Conservation (phyloP, 2,797 vertebrate species). For the Tarsius wallacei region DNA sequence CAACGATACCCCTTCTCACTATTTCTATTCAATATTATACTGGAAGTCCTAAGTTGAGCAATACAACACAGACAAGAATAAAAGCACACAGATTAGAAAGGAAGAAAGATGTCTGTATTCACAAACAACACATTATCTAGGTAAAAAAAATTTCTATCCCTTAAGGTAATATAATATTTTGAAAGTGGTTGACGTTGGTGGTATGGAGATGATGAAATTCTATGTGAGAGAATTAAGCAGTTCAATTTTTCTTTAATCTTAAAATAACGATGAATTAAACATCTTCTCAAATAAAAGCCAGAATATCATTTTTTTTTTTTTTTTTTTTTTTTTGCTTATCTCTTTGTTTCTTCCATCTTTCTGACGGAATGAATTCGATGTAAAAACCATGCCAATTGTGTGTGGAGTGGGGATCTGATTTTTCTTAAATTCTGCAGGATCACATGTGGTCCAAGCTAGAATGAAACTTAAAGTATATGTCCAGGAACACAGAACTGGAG, state of each 20-base stretch:
- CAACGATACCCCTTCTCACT: not conserved
- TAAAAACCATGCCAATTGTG: not conserved
- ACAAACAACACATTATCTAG: not conserved
- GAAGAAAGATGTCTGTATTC: not conserved
- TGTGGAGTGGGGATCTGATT: not conserved
- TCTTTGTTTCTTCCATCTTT: not conserved
- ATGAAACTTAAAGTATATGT: not conserved
- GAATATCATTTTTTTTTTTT: conserved; percentile 31
- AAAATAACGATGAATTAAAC: not conserved
- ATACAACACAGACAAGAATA: not conserved
- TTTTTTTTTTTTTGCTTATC: not conserved
- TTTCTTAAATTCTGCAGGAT: not conserved
- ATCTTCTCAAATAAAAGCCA: not conserved
- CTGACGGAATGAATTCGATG: not conserved
- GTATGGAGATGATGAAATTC: not conserved
- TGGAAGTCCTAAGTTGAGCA: not conserved
- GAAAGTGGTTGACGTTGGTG: not conserved
- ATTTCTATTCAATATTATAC: not conserved
- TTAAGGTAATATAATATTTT: not conserved
- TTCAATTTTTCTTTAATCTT: not conserved
- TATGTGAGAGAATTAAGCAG: not conserved
- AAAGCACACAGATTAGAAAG: not conserved
- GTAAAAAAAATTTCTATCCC: too few relatives aligned
- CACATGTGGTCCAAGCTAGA: not conserved
- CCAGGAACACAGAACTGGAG: not conserved